Base-by-base conservation (phyloP, 2,888 invertebrate genomes). In the Gortyna flavago region DNA sequence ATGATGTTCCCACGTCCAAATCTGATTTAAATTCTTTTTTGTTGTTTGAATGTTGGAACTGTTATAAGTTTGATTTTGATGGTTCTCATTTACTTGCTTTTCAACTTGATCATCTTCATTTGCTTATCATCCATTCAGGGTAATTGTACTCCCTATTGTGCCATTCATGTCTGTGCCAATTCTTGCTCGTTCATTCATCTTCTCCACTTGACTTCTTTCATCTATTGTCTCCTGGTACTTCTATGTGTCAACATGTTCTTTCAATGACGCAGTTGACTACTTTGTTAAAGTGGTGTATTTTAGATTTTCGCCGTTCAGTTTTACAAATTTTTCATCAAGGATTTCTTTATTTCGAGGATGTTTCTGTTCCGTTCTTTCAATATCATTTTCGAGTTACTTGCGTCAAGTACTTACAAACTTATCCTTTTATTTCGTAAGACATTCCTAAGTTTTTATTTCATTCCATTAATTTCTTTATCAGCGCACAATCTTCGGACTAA, bases 101-200 rank as follows among this genome's bases (percentile, higher is more conserved):
- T 74, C 25, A 51, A 18, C 5, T 51, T 38, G 2, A 72, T 72
- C 35, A 54, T 65, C 32, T 38, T 59, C 35, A 73, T 73, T 44
- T 51, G 79, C 69, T 86, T 81, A 1, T 79, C 51, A 72, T 81
- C 68, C 41, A 73, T 64, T 74, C 81, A 87, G 80, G 87, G 87
- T 87, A 75, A 65, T 18, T 71, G 1, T 75, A 71, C 88, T 88
- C 87, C 88, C 88, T 88, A 72, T 57, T 88, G 87, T 87, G 87
- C 87, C 87, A 87, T 88, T 86, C 38, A 79, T 81, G 69, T 73
- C 35, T 86, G 87, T 87, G 87, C 87, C 87, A 87, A 87, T 79
- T 81, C 62, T 57, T 70, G 18, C 32, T 81, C 66, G 59, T 76
- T 71, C 62, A 51, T 62, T 71, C 62, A 51, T 62, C 16, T 38